Base-by-base conservation (phyloP, 2,113 vertebrate species). In the Cephalopterus ornatus region DNA sequence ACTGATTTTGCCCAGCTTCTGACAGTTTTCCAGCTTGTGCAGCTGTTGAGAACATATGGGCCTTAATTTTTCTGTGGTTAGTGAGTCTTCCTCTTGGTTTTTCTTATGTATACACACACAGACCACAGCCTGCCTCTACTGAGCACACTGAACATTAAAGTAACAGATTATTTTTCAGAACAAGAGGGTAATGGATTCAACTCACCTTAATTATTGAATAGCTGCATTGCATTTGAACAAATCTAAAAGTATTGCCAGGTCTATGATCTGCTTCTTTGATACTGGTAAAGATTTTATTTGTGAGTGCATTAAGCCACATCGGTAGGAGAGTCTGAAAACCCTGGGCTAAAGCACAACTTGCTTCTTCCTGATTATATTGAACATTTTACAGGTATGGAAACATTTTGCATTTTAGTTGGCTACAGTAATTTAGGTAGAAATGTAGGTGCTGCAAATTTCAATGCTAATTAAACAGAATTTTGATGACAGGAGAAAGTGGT, bases 31-130 rank as follows among this genome's bases (percentile, higher is more conserved):
- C 75, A 90, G 59, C 41, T 89, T 80, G 68, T 80, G 50, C 68
- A 90, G 85, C 75, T 96, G 76, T 72, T 72, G 47, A 68, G 39
- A 90, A 71, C 93, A 96, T 81, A 88, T 86, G 90, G 55, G 8
- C 21, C 33, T 93, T 86, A 83, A 74, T 52, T 14, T 66, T 83
- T 68, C 76, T 79, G 75, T 56, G 39, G n/a, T 83, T 86, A 81
- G 55, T 0, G 0, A 46, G 66, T 84, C 39, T 75, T 71, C 39
- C 24, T 71, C 56, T 84, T 55, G 44, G 33, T 52, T 77, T 89
- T 49, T 67, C 44, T 74, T 82, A 23, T 0, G 1, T 67, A 66
- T 39, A 27, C 42, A 46, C 30, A 42, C 33, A 16, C 11, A 52
- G 18, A 27, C 21, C 28, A 37, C 47, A 46, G 70, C 41, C 49